Base-by-base conservation (phyloP, 1,140 invertebrate genomes). In the Eurosta solidaginis region DNA sequence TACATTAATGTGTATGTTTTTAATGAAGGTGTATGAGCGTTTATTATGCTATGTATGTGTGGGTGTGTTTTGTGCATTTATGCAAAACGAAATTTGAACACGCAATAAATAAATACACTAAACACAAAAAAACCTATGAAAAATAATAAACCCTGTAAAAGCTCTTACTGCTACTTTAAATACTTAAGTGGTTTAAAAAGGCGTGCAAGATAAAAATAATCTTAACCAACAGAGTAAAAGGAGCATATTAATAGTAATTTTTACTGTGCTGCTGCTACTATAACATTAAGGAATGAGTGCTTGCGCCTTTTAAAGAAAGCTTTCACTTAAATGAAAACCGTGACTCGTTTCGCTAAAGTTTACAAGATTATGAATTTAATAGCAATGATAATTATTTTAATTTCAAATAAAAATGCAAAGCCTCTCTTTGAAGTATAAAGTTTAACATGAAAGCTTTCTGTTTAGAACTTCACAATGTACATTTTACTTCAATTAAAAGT, bases 1-100 rank as follows among this genome's bases (percentile, higher is more conserved):
- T 68, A 68, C 40, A n/a, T 42, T 40, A n/a, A 20, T 22, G n/a
- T 9, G 27, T 14, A 1, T 59, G 29, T 63, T n/a, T 59, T 59
- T 27, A 12, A 27, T 54, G 27, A 12, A 27, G 29, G 40, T 68
- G 59, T 40, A 40, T 68, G 59, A 68, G 59, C 40, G 33, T 68
- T 40, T 68, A 68, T 59, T 59, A 33, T 68, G 59, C 59, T 68
- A 68, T 68, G 59, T 33, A 68, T 68, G 59, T 68, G 33, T 68
- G 36, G 29, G 59, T 68, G 59, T 68, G 33, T 40, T n/a, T 68
- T 29, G 59, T 68, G 59, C 59, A n/a, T 40, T 40, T 68, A 68
- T 68, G 59, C 59, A 68, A 40, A 68, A 68, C 36, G n/a, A 68
- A n/a, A n/a, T n/a, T n/a, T n/a, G n/a, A 22, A 40, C 59, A 40